phyloP scores from a whole-genome alignment of 2,113 vertebrate genomes.

The Grallaria varia region DNA sequence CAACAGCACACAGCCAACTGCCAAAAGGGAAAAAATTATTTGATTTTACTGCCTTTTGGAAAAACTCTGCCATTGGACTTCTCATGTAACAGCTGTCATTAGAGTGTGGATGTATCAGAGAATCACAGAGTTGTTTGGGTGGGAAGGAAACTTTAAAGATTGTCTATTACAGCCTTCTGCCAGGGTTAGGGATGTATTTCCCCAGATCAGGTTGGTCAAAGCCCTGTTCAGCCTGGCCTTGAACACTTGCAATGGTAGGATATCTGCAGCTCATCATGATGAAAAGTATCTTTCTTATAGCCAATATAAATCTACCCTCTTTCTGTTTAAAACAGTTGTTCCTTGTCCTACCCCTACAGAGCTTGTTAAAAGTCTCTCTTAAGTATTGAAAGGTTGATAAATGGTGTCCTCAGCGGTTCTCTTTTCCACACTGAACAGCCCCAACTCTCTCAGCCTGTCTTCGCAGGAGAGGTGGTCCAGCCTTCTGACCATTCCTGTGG shows the following conservation, averaged over 20 bases:
- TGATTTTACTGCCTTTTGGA: not conserved
- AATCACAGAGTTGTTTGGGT: not conserved
- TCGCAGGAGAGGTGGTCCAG: not conserved
- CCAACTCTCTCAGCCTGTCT: not conserved
- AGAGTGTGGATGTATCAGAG: not conserved
- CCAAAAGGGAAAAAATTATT: not conserved
- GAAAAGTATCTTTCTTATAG: not conserved
- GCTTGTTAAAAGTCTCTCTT: not conserved
- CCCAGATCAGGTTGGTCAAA: not conserved
- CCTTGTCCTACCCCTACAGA: not conserved
- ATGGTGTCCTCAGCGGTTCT: rapidly evolving
- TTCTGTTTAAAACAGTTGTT: not conserved
- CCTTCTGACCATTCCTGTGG: not conserved
- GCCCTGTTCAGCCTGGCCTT: not conserved
- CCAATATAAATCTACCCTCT: not conserved
- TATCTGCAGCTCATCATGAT: not conserved
- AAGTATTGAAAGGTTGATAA: not conserved
- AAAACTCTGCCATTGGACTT: not conserved
- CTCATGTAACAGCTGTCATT: not conserved
- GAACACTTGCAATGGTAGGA: not conserved
- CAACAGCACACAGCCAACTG: not conserved
- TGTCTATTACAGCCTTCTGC: not conserved
- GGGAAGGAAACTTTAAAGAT: not conserved
- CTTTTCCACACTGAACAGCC: not conserved
- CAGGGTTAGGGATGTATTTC: not conserved